Evolutionary conservation across 2,888 invertebrate genomes (phyloP).

Genomic region (Julus scanicus): DNA sequence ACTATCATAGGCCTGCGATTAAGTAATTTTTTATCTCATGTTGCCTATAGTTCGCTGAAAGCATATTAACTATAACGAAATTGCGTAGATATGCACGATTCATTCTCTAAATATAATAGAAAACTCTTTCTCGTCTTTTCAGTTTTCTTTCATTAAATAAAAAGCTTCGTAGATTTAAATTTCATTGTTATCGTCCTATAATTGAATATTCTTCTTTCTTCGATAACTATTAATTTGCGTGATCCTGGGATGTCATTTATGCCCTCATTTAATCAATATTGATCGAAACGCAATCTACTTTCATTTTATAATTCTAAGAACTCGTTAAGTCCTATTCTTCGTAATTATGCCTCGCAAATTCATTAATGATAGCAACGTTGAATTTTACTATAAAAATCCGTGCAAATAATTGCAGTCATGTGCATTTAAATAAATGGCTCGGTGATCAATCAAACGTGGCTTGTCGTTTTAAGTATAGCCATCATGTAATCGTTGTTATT

Average conservation of each 20-base stretch:
- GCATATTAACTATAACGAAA: too few species aligned
- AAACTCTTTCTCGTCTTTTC: background rate
- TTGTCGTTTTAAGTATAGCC: background rate
- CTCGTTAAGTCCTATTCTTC: constrained; percentile 16
- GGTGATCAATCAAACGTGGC: constrained; percentile 7
- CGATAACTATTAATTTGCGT: background rate
- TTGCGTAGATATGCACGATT: background rate
- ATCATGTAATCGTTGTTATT: background rate
- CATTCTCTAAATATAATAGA: background rate
- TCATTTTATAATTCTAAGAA: background rate
- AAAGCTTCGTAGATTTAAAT: background rate
- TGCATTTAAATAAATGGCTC: constrained; percentile 4
- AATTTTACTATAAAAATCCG: constrained; percentile 10
- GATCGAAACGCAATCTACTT: background rate
- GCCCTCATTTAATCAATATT: background rate
- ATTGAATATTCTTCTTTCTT: background rate
- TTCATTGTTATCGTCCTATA: background rate
- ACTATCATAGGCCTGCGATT: too few species aligned
- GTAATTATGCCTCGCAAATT: constrained; percentile 10
- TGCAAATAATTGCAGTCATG: constrained; percentile 26
- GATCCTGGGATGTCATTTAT: background rate
- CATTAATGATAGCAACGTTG: constrained; percentile 3
- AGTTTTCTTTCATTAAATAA: background rate
- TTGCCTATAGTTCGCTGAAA: too few species aligned
- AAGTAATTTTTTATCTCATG: too few species aligned